Evolutionary conservation across 2,797 vertebrate species (phyloP), one percentile per base, ranked within the genome.

Genomic region (Phylloscopus collybita): DNA sequence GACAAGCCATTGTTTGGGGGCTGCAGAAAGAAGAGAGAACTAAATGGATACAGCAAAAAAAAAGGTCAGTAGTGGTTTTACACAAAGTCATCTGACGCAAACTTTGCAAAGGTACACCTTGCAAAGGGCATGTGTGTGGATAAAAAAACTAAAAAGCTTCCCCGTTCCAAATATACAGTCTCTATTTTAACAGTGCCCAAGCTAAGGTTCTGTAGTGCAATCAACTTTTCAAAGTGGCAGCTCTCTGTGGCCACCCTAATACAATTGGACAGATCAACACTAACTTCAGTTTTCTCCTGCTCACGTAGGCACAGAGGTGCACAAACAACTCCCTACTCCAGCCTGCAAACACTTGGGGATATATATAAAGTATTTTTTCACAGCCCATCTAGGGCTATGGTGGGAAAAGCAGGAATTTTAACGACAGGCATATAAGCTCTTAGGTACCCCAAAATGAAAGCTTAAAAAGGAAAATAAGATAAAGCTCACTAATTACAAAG

Each of bases 1-100:
- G 94, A 81, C 44, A 90, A 90, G 86, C 66, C 38, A 73, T 64
- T 89, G 86, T 95, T 91, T 89, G 91, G 64, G 86, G 93, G 51
- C 90, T 91, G 75, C 86, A 93, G 75, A 94, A 97, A 93, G 80
- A 95, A 96, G 89, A 90, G 90, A 79, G 87, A 95, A 87, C 90
- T 74, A 91, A 96, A 91, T 73, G 85, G 87, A 96, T 95, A 97
- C 87, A 95, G 94, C 79, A 96, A 97, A 97, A 71, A 71, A 38
- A 71, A 96, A 87, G 75, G 94, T 97, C 98, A 98, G 97, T 97
- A 98, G 98, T 98, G 98, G 97, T 98, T 98, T 97, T 90, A 97
- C 42, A 94, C 88, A 80, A 96, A 80, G 80, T 89, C 29, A 17
- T 93, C 95, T 96, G 83, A 95, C 82, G 92, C 73, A 70, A 95